These are phyloP conservation scores for Dryoscopus gambensis DNA, from an alignment of 2,113 vertebrate species.

Conservation along the genomic window DNA sequence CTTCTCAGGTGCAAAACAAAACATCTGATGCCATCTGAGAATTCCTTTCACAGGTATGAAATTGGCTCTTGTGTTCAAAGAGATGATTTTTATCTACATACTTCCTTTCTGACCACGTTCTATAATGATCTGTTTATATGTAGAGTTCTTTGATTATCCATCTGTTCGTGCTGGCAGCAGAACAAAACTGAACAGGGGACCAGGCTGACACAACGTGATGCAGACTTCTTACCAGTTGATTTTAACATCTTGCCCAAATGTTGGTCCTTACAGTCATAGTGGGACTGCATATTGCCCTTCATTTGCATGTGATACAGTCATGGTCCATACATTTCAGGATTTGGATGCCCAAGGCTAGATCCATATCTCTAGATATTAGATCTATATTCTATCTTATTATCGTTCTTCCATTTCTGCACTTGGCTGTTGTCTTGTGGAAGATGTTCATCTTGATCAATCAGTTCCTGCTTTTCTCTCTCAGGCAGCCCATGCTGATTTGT, in stretches of 20 bases:
- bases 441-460: background rate
- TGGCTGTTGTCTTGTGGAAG: background rate
- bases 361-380: background rate
- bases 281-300: background rate
- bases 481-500: background rate
- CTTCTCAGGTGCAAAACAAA: background rate
- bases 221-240: background rate
- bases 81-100: background rate
- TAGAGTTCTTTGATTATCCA: constrained; percentile 5
- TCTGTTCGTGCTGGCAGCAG: constrained; percentile 35
- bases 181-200: background rate
- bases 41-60: background rate
- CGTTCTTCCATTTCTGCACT: background rate
- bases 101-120: background rate
- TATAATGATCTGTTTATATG: background rate
- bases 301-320: background rate
- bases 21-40: background rate
- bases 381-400: background rate
- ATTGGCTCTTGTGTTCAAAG: background rate
- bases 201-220: background rate
- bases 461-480: background rate
- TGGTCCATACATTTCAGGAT: background rate
- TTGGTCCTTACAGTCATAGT: background rate
- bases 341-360: background rate
- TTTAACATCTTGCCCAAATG: background rate